These are phyloP conservation scores for Cecropterus lyciades DNA, from an alignment of 1,140 invertebrate genomes.

Conservation along the genomic window DNA sequence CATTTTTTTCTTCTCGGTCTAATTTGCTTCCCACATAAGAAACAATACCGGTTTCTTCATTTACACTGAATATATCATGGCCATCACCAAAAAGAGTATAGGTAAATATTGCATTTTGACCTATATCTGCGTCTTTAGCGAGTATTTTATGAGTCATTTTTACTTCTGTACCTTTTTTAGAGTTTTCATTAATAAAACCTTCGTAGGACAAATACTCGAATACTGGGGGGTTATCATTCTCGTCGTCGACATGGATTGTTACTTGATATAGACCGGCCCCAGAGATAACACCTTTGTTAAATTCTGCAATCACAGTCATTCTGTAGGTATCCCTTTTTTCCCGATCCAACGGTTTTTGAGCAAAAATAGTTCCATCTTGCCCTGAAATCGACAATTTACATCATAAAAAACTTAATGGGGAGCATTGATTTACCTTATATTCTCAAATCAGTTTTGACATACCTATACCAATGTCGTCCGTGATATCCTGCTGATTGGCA, in stretches of 20 bases:
- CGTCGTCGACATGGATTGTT: constrained; percentile 92
- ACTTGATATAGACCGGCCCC: constrained; percentile 91
- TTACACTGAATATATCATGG: constrained; percentile 90
- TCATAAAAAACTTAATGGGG: too few species aligned
- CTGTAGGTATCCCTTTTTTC: constrained; percentile 90
- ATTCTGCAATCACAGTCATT: constrained; percentile 92
- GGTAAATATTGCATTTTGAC: constrained; percentile 90
- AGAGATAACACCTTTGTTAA: constrained; percentile 86
- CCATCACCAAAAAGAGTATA: constrained; percentile 91
- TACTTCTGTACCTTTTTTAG: constrained; percentile 88
- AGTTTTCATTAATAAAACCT: constrained; percentile 92
- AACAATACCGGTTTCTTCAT: constrained; percentile 88
- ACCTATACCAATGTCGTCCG: constrained; percentile 90
- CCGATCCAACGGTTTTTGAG: constrained; percentile 90
- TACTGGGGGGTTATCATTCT: constrained; percentile 95
- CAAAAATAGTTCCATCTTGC: constrained; percentile 91
- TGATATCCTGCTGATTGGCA: constrained; percentile 91
- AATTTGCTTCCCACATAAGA: constrained; percentile 86
- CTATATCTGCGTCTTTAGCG: constrained; percentile 92
- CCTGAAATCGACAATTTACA: constrained; percentile 55
- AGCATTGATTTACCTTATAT: too few species aligned
- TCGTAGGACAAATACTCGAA: constrained; percentile 90
- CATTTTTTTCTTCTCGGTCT: constrained; percentile 89
- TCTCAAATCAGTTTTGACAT: constrained; percentile 47
- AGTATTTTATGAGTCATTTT: constrained; percentile 87